phyloP scores from a whole-genome alignment of 2,888 invertebrate genomes.

The Arrhopalites spinosus region DNA sequence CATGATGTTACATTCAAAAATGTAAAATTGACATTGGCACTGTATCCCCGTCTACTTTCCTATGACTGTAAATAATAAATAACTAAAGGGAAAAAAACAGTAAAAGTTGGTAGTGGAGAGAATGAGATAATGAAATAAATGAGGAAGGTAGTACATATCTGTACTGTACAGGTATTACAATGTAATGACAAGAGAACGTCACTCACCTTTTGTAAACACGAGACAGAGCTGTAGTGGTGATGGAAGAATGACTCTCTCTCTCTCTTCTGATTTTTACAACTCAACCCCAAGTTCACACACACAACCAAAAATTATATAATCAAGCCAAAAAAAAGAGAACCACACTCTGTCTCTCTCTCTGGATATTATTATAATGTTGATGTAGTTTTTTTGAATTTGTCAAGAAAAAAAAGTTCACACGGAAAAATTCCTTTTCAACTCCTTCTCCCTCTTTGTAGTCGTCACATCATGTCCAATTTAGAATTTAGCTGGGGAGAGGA shows the following conservation, averaged over 20 bases:
- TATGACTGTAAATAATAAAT: no score
- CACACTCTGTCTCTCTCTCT: neutral
- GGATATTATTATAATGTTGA: neutral
- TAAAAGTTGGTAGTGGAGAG: neutral
- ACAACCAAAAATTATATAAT: neutral
- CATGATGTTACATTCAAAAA: neutral
- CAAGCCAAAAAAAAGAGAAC: neutral
- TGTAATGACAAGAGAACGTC: constrained; percentile 1
- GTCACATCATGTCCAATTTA: neutral
- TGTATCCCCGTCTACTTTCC: no score
- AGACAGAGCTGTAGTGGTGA: neutral
- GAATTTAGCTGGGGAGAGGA: neutral
- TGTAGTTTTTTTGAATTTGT: neutral
- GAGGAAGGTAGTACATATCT: neutral
- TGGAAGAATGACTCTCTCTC: neutral
- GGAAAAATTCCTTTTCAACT: neutral
- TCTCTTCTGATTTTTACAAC: no score
- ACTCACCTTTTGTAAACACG: constrained; percentile 11
- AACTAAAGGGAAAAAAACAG: neutral
- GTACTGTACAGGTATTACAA: no score
- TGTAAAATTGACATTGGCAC: no score
- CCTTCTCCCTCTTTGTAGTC: neutral
- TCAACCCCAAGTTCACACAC: no score
- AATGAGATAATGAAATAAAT: neutral
- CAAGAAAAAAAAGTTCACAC: neutral